A percentile compares a stretch with the other conserved stretches of the same genome.
Evolutionary conservation across 2,113 vertebrate genomes (phyloP).

Genomic region (Otus sunia): DNA sequence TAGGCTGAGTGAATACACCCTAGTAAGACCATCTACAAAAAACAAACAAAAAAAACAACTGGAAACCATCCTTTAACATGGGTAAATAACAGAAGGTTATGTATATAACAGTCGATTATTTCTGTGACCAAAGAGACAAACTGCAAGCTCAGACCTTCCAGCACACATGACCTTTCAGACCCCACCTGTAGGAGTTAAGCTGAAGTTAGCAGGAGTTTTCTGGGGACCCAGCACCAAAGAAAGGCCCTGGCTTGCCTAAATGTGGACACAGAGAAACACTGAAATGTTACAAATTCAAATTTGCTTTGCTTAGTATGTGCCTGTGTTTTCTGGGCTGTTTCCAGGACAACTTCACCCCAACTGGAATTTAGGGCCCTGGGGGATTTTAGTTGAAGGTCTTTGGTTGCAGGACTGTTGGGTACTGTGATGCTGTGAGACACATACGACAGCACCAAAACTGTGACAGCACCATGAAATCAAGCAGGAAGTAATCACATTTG

Average conservation of each 20-base stretch:
- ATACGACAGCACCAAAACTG: not conserved
- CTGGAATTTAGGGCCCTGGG: not conserved
- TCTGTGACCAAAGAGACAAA: not conserved
- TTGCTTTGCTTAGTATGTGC: not conserved
- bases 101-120: not conserved
- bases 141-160: not conserved
- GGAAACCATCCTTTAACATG: not conserved
- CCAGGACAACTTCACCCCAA: not conserved
- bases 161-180: not conserved
- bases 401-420: not conserved
- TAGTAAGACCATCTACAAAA: not conserved
- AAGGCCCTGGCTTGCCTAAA: not conserved
- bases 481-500: not conserved
- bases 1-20: not conserved
- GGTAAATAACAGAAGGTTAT: not conserved
- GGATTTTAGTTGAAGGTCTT: not conserved
- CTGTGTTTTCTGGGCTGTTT: not conserved
- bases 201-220: not conserved
- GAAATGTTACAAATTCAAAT: not conserved
- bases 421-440: not conserved
- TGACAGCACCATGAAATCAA: not conserved
- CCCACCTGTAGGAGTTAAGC: accelerated
- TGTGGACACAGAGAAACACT: not conserved
- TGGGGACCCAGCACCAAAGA: not conserved
- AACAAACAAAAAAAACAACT: not conserved